Evolutionary conservation across 2,113 vertebrate species (phyloP).

Genomic region (Amphilophus citrinellus): DNA sequence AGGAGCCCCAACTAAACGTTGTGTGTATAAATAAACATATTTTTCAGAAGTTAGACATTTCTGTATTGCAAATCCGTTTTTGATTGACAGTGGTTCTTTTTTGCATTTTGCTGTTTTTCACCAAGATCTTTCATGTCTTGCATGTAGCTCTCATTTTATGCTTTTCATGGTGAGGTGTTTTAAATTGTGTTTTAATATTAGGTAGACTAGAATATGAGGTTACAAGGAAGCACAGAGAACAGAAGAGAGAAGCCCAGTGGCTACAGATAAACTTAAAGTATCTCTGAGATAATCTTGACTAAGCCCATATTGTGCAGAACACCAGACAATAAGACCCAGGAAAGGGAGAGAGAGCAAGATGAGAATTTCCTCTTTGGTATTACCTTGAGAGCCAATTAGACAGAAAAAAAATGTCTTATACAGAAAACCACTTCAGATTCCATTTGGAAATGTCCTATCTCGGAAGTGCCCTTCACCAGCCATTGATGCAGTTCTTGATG

Average conservation of each 20-base stretch:
- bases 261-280: not conserved
- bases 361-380: not conserved
- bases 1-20: not conserved
- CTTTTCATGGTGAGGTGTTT: not conserved
- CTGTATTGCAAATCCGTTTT: not conserved
- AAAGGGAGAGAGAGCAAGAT: not conserved
- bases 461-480: not conserved
- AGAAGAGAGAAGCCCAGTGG: not conserved
- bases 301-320: not conserved
- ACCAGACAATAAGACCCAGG: not conserved
- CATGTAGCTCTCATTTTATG: not conserved
- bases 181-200: not conserved
- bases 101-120: not conserved
- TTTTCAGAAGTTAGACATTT: not conserved
- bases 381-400: constrained; percentile 25
- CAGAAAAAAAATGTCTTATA: constrained; percentile 16
- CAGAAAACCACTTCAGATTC: constrained; percentile 22
- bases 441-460: not conserved
- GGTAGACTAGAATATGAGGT: not conserved
- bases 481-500: not conserved
- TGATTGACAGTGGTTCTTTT: too few species aligned
- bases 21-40: not conserved
- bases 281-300: not conserved
- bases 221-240: not conserved
- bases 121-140: not conserved